Conservation (phyloP, 2,888 invertebrate species). For the Protodeltote pygarga region DNA sequence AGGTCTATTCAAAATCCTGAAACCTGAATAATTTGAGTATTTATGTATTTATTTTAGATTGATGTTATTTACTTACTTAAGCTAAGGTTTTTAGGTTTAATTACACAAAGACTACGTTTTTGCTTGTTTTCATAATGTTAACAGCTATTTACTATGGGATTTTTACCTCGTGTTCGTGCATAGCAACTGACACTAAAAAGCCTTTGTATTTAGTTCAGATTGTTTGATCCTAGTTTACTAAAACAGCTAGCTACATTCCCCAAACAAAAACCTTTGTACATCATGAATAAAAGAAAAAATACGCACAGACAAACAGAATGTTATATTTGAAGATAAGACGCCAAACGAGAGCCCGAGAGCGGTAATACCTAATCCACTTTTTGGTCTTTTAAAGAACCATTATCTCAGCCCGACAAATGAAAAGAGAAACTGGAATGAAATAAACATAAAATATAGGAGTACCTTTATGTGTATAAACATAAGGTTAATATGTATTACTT, state of each 20-base stretch:
- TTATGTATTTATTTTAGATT: too few species aligned
- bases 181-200: too few species aligned
- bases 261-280: too few species aligned
- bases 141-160: too few species aligned
- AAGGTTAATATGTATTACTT: neutral
- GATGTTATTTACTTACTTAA: too few species aligned
- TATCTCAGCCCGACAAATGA: constrained; percentile 57
- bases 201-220: too few species aligned
- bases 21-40: too few species aligned
- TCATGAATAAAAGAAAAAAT: neutral
- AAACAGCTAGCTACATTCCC: neutral
- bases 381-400: constrained; percentile 60
- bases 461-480: constrained; percentile 28
- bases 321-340: constrained; percentile 1
- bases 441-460: constrained; percentile 48
- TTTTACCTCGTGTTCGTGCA: too few species aligned
- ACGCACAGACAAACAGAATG: constrained; percentile 5
- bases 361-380: constrained; percentile 52
- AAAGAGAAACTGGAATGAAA: constrained; percentile 55
- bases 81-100: too few species aligned
- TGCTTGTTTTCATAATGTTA: too few species aligned
- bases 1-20: too few species aligned
- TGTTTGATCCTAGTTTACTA: neutral
- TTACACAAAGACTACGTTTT: too few species aligned
- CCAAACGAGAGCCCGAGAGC: constrained; percentile 27